Base-by-base conservation (phyloP, 2,888 invertebrate species). In the Drosophila testacea region DNA sequence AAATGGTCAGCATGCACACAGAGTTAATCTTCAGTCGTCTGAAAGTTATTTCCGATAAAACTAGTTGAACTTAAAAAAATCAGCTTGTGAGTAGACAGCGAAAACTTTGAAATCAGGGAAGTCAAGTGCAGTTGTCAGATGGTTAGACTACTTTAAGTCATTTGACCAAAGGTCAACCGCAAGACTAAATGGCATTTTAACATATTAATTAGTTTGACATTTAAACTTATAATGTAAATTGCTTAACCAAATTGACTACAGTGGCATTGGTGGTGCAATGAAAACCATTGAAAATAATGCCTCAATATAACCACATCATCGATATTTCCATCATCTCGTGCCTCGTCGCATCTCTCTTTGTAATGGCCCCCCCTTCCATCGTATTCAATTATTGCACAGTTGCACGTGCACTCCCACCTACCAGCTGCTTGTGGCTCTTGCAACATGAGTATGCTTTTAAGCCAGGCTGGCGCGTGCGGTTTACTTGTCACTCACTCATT, bases 391-490 rank as follows among this genome's bases (percentile, higher is more conserved):
- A 83, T 67, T 61, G 36, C 32, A 68, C 39, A 70, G 57, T 59
- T 71, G 81, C 76, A 64, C 62, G 64, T 63, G 54, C 36, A 67
- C 13, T 5, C 7, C 36, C 47, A 42, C 52, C 44, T 30, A 16
- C 11, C 46, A 57, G 10, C 38, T 30, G 36, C 47, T 38, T 65
- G 63, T 57, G 54, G 59, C 68, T 65, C 54, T 52, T 68, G 71
- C 63, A 68, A 83, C 86, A 83, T 77, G 77, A 63, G 71, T 69
- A 74, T 69, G 74, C 86, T 83, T 83, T 86, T 71, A 83, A 69
- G 66, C 51, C 55, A 11, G 60, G 30, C 48, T 63, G 61, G 39
- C 44, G 47, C 46, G 46, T 77, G 62, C 44, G 69, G 63, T 56
- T 76, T 47, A 30, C 59, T 46, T 50, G 74, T 57, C 64, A 55